Evolutionary conservation across 2,113 vertebrate genomes (phyloP).

Genomic region (Ceyx cyanopectus): DNA sequence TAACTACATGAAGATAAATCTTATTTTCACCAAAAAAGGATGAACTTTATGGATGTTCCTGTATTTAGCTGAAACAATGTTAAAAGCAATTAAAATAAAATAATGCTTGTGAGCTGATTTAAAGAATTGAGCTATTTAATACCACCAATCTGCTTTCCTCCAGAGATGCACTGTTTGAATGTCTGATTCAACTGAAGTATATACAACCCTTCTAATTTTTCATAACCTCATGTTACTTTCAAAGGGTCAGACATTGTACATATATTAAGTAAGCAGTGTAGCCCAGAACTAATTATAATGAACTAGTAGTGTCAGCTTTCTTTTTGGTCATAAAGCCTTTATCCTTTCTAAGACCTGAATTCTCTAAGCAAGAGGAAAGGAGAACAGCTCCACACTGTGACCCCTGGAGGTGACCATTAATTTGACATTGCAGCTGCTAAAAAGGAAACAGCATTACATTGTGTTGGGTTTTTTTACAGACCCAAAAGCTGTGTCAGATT

Average conservation of each 20-base stretch:
- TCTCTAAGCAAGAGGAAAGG: conserved; percentile 80
- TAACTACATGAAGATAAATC: conserved; percentile 50
- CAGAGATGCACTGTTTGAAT: background rate
- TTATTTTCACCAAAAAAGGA: conserved; percentile 32
- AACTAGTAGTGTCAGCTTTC: conserved; percentile 80
- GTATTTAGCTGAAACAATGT: conserved; percentile 40
- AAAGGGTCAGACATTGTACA: conserved; percentile 56
- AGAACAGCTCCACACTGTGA: conserved; percentile 76
- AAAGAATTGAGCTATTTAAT: conserved; percentile 45
- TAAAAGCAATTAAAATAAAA: conserved; percentile 56
- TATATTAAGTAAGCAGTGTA: conserved; percentile 73
- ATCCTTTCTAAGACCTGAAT: conserved; percentile 73
- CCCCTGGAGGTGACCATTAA: conserved; percentile 78
- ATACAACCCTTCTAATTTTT: conserved; percentile 55
- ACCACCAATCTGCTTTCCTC: conserved; percentile 27
- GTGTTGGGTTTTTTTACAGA: conserved; percentile 33
- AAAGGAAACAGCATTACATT: conserved; percentile 70
- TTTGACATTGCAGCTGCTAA: conserved; percentile 77
- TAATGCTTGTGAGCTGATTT: conserved; percentile 43
- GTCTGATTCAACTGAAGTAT: background rate
- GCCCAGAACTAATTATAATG: conserved; percentile 80
- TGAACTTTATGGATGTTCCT: conserved; percentile 40
- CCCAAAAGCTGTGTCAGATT: conserved; percentile 75
- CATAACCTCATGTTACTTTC: conserved; percentile 62
- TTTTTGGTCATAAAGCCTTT: conserved; percentile 77